These are phyloP conservation scores for Albula goreensis DNA, from an alignment of 2,113 vertebrate species.

Conservation along the genomic window DNA sequence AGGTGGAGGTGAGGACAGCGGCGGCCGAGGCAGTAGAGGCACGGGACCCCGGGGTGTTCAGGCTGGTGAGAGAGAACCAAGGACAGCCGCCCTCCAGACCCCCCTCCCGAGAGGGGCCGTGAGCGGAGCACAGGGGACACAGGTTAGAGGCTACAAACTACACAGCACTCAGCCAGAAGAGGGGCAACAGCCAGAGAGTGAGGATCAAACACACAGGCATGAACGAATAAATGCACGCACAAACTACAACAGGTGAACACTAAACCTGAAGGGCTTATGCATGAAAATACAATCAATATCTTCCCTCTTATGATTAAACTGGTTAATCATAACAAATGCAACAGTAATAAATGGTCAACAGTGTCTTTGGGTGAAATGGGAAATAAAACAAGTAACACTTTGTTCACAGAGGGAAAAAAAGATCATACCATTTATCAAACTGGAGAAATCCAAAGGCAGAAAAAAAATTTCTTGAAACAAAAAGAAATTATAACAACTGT, in stretches of 20 bases:
- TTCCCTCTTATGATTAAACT: conserved; percentile 13
- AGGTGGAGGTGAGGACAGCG: conserved; percentile 67
- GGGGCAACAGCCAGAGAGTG: neutral
- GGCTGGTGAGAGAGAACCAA: conserved; percentile 56
- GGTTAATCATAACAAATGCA: conserved; percentile 13
- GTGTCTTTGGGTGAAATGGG: neutral
- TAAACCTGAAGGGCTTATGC: neutral
- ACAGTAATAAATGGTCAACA: conserved; percentile 6
- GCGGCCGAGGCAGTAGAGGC: conserved; percentile 76
- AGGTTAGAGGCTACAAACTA: conserved; percentile 29
- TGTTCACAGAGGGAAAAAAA: neutral
- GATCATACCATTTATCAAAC: neutral
- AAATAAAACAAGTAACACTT: neutral
- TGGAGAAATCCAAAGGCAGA: neutral
- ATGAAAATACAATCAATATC: neutral
- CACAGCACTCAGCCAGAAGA: conserved; percentile 25
- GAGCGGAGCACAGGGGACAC: conserved; percentile 6
- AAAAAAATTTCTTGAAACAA: neutral
- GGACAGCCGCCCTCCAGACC: neutral
- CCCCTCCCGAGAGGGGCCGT: conserved; percentile 10
- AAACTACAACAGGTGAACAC: neutral
- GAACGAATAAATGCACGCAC: neutral
- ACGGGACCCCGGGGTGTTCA: conserved; percentile 76
- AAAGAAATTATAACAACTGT: no score
- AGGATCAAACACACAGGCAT: neutral